Conservation (phyloP, 2,113 vertebrate genomes). For the Artemisiospiza belli region DNA sequence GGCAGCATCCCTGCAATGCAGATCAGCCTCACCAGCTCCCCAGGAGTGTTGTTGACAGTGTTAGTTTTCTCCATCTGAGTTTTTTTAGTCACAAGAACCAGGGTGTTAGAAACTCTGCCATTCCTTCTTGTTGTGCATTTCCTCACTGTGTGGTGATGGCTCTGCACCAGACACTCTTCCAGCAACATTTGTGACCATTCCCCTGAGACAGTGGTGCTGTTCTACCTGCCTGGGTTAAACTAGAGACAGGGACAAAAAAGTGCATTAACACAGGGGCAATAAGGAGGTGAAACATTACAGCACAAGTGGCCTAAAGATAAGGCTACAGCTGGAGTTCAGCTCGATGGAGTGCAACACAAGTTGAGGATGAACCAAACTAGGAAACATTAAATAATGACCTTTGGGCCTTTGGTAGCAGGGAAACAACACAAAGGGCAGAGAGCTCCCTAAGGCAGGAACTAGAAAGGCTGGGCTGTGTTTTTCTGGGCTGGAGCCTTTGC, state of each 20-base stretch:
- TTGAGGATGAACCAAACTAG: background rate
- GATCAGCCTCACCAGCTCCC: background rate
- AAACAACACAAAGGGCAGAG: background rate
- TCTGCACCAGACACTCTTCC: background rate
- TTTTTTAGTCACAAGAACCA: background rate
- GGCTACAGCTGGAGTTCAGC: background rate
- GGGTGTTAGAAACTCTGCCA: background rate
- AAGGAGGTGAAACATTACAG: background rate
- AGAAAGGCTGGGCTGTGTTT: background rate
- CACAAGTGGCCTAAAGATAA: fast-evolving
- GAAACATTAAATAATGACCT: background rate
- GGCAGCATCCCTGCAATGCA: background rate
- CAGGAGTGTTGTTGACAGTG: background rate
- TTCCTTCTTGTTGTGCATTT: background rate
- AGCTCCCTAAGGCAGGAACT: background rate
- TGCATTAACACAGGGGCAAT: background rate
- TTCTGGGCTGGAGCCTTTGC: background rate
- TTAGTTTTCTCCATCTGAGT: background rate
- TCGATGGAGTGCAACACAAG: background rate
- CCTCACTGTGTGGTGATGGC: fast-evolving
- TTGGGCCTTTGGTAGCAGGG: background rate
- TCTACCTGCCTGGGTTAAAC: background rate
- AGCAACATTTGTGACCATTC: background rate
- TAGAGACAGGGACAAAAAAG: background rate
- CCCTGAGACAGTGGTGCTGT: background rate